Evolutionary conservation across 2,113 vertebrate genomes (phyloP).

Genomic region (Clarias batrachus): DNA sequence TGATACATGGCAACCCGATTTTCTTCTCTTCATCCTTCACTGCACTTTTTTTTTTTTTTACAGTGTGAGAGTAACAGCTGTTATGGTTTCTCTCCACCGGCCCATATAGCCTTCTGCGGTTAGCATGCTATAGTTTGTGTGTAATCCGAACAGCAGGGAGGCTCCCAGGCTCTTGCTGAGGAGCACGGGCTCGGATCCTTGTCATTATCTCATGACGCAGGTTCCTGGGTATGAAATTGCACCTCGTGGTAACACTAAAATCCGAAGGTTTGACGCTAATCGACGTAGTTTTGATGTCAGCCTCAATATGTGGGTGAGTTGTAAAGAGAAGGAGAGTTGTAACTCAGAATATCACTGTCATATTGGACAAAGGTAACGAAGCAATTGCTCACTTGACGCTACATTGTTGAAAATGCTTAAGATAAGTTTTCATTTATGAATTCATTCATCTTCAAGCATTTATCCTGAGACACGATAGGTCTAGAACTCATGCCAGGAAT

Average conservation of each 20-base stretch:
- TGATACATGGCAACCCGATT: conserved; percentile 1
- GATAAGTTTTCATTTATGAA: not conserved
- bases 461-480: not conserved
- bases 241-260: conserved; percentile 26
- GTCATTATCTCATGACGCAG: conserved; percentile 27
- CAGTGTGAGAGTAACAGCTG: conserved; percentile 6
- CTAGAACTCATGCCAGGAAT: not conserved
- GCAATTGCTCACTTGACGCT: not conserved
- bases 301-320: not conserved
- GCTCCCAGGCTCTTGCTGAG: conserved; percentile 3
- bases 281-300: not conserved
- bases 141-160: conserved; percentile 14
- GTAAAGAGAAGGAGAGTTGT: not conserved
- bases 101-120: not conserved
- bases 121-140: conserved; percentile 22
- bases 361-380: not conserved
- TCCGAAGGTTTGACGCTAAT: not conserved
- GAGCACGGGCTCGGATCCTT: conserved; percentile 12
- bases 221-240: conserved; percentile 20
- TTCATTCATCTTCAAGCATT: not conserved
- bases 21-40: not conserved
- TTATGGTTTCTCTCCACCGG: not conserved
- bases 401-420: not conserved
- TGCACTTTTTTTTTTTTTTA: not conserved
- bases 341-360: not conserved